Conservation (phyloP, 2,888 invertebrate genomes). For the Eupithecia exiguata region DNA sequence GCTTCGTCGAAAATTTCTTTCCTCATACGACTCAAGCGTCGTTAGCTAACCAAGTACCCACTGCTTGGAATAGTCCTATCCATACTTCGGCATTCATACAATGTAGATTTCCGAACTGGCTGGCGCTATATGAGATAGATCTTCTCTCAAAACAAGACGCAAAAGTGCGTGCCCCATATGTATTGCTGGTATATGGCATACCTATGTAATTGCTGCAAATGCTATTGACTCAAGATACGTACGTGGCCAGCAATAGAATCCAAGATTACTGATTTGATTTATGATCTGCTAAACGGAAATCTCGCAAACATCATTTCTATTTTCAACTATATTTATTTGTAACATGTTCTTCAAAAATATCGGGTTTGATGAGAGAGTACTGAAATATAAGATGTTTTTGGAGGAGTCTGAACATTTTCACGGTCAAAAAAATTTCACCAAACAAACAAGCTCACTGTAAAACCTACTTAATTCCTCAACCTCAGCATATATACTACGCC, state of each 20-base stretch:
- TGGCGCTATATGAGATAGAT: too few relatives aligned
- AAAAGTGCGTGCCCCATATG: too few relatives aligned
- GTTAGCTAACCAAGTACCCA: too few relatives aligned
- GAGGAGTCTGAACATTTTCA: neutral
- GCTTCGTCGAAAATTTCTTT: too few relatives aligned
- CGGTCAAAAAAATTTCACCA: neutral
- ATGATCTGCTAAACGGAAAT: conserved; percentile 43
- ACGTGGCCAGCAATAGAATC: conserved; percentile 42
- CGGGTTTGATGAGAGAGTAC: neutral
- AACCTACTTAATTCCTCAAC: too few relatives aligned
- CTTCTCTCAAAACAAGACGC: too few relatives aligned
- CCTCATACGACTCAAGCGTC: too few relatives aligned
- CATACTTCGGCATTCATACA: too few relatives aligned
- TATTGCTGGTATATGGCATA: too few relatives aligned
- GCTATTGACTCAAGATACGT: conserved; percentile 10
- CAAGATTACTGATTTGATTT: conserved; percentile 45
- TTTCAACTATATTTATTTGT: conserved; percentile 24
- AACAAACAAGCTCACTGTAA: neutral
- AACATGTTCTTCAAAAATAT: neutral
- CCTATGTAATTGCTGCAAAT: neutral
- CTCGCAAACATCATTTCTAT: conserved; percentile 44
- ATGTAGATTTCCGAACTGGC: too few relatives aligned
- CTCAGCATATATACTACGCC: neutral
- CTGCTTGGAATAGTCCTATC: too few relatives aligned
- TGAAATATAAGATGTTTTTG: neutral